Evolutionary conservation across 2,888 invertebrate species (phyloP).

Genomic region (Zonitis immaculata): DNA sequence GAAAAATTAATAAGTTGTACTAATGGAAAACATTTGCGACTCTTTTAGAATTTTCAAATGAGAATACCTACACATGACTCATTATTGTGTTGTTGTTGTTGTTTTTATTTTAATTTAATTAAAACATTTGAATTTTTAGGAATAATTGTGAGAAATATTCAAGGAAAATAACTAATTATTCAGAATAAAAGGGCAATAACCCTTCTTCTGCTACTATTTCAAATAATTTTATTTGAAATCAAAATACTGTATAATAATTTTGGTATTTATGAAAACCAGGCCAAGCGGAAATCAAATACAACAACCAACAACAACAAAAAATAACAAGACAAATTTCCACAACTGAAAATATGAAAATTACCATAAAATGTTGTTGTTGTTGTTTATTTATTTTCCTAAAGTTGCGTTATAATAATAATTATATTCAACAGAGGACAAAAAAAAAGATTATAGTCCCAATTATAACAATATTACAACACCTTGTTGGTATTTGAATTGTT

Average conservation of each 20-base stretch:
- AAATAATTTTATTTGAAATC: too few relatives aligned
- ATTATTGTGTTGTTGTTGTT: background rate
- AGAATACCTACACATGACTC: background rate
- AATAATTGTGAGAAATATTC: slow-evolving; percentile 3
- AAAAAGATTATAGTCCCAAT: too few relatives aligned
- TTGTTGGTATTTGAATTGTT: too few relatives aligned
- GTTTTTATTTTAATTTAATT: background rate
- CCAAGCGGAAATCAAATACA: slow-evolving; percentile 7
- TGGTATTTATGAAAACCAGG: slow-evolving; percentile 14
- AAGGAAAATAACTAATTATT: too few relatives aligned
- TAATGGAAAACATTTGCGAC: background rate
- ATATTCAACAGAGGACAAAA: too few relatives aligned
- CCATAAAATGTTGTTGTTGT: too few relatives aligned
- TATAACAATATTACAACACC: too few relatives aligned
- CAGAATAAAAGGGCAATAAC: slow-evolving; percentile 12
- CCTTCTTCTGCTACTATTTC: slow-evolving; percentile 1
- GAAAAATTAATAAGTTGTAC: too few relatives aligned
- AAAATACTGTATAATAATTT: slow-evolving; percentile 9
- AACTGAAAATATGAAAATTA: too few relatives aligned
- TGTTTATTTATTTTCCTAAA: too few relatives aligned
- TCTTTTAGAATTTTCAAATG: background rate
- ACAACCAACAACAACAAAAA: background rate
- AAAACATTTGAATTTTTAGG: too few relatives aligned
- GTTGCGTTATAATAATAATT: too few relatives aligned
- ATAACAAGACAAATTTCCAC: background rate